These are phyloP conservation scores for Drosophila suboccidentalis DNA, from an alignment of 2,888 invertebrate genomes.

Conservation along the genomic window DNA sequence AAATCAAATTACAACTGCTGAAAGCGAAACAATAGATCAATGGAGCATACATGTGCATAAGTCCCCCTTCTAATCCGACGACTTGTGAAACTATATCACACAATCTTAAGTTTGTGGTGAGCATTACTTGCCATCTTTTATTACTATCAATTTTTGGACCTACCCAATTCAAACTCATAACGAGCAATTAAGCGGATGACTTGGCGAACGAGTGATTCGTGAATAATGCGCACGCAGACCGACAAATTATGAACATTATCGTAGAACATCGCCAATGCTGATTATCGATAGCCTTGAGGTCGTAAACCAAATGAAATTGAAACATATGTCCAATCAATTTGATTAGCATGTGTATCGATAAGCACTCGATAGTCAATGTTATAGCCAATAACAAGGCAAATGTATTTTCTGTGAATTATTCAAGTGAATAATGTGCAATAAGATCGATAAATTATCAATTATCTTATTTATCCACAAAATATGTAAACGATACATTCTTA, in stretches of 20 bases:
- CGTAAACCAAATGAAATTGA: constrained; percentile 9
- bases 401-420: background rate
- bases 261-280: background rate
- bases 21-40: constrained; percentile 44
- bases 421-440: no score
- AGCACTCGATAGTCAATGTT: background rate
- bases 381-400: background rate
- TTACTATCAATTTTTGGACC: constrained; percentile 1
- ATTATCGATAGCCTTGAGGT: constrained; percentile 4
- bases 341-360: constrained; percentile 23
- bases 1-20: constrained; percentile 45
- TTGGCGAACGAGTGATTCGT: constrained; percentile 5
- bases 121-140: constrained; percentile 1
- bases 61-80: constrained; percentile 1
- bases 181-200: constrained; percentile 14
- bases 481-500: no score
- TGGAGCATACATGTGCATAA: background rate
- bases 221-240: constrained; percentile 3
- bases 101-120: background rate
- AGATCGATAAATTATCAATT: no score
- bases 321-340: constrained; percentile 12
- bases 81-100: background rate
- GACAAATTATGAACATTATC: constrained; percentile 8
- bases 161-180: constrained; percentile 3
- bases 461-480: no score